Conservation (phyloP, 1,140 invertebrate genomes). For the Musca domestica region DNA sequence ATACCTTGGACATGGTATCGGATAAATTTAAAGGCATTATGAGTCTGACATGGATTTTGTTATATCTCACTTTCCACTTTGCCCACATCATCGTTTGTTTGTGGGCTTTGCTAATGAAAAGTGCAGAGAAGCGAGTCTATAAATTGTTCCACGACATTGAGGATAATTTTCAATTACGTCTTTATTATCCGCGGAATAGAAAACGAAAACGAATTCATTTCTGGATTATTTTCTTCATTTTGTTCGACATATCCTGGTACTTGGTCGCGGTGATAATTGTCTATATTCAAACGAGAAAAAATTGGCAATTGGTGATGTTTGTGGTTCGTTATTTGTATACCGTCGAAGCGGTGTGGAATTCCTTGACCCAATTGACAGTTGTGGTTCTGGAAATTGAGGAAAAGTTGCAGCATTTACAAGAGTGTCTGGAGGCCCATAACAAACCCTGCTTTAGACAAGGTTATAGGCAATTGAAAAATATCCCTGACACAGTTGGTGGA, state of each 20-base stretch:
- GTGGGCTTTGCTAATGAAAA: not conserved
- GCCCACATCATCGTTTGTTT: not conserved
- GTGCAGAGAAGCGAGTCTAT: not conserved
- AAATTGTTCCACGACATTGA: not conserved
- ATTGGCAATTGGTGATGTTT: not conserved
- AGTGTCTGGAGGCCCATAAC: not conserved
- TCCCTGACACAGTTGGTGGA: too few species aligned
- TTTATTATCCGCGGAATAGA: too few species aligned
- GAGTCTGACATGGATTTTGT: not conserved
- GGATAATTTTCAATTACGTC: constrained; percentile 4
- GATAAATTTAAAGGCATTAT: not conserved
- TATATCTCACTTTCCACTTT: not conserved
- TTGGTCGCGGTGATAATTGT: too few species aligned
- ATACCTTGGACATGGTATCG: too few species aligned
- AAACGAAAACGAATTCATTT: too few species aligned
- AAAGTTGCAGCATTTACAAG: not conserved
- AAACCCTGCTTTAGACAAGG: too few species aligned
- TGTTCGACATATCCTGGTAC: too few species aligned
- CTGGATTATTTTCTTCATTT: too few species aligned
- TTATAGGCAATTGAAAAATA: too few species aligned
- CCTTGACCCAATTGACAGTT: not conserved
- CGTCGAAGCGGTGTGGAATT: not conserved
- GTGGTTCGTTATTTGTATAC: not conserved
- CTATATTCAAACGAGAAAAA: too few species aligned
- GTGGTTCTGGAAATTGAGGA: not conserved